Base-by-base conservation (phyloP, 2,888 invertebrate genomes). In the Rhodophaea formosa region DNA sequence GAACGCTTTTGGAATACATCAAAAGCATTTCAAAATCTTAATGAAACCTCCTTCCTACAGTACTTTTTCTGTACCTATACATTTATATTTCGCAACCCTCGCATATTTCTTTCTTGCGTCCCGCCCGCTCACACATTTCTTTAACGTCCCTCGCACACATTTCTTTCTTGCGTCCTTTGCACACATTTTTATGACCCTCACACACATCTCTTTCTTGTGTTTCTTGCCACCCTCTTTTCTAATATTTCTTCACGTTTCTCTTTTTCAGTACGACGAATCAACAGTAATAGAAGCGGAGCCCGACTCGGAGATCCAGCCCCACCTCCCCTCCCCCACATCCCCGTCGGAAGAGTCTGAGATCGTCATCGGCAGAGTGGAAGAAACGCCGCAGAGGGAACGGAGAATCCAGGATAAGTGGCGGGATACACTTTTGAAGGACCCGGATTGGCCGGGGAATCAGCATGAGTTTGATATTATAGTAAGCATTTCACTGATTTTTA, bases 381-480 rank as follows among this genome's bases (percentile, higher is more conserved):
- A 83, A 15, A 70, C 74, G 30, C 75, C 77, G 0, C 83, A 84
- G 62, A 62, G 79, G 8, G 95, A 94, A 59, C 89, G 93, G 45
- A 92, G 95, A n/a, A 94, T 96, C 56, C 94, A 94, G 82, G 94
- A 95, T 58, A 95, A 95, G 79, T 95, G 95, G 94, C 94, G 94
- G 79, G 95, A 95, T 76, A 93, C 95, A 59, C 90, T 97, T 70
- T 93, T 93, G 3, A 90, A 93, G 0, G 91, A 91, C 58, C 74
- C 77, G 0, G 91, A 91, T 62, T 90, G 91, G 89, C 90, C 91
- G 0, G 90, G 88, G 1, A 84, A 89, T 59, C 80, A 82, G 62
- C 75, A 83, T 17, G 94, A 95, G 57, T 95, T 94, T 62, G 95
- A 96, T 77, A 95, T 97, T 78, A 94, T 97, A 82, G 97, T 96